A percentile compares a stretch with the other conserved stretches of the same genome.
Conservation (phyloP, 2,888 invertebrate genomes). For the Sipha maydis region DNA sequence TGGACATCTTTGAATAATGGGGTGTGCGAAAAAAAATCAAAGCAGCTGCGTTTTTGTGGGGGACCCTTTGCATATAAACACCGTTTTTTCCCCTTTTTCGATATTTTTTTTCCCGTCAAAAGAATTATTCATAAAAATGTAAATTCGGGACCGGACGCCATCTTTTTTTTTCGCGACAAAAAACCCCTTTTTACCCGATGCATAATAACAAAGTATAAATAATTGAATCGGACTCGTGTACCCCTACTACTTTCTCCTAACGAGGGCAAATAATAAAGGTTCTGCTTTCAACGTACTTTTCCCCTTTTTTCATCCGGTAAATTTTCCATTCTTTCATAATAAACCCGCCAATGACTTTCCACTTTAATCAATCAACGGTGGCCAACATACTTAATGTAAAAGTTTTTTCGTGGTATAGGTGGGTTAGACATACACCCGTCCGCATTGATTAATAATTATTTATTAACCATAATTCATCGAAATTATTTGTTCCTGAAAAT, state of each 20-base stretch:
- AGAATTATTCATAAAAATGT: conserved; percentile 62
- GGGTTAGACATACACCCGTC: background rate
- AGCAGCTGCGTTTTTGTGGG: conserved; percentile 62
- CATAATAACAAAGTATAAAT: conserved; percentile 62
- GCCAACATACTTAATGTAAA: background rate
- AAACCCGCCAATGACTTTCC: conserved; percentile 49
- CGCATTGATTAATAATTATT: conserved; percentile 12
- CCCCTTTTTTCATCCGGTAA: conserved; percentile 52
- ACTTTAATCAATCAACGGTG: conserved; percentile 55
- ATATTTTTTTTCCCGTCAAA: conserved; percentile 50
- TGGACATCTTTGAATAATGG: conserved; percentile 62
- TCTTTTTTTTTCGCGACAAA: conserved; percentile 56
- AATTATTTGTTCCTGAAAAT: conserved; percentile 5
- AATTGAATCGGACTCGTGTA: conserved; percentile 60
- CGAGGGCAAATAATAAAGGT: conserved; percentile 61
- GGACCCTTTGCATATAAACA: conserved; percentile 62
- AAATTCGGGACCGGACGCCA: conserved; percentile 61
- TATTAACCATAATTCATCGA: conserved; percentile 4
- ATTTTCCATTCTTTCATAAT: conserved; percentile 41
- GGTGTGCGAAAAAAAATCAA: conserved; percentile 59
- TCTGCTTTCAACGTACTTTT: conserved; percentile 60
- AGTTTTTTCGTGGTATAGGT: background rate
- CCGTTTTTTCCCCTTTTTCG: conserved; percentile 53
- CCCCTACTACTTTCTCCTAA: conserved; percentile 58
- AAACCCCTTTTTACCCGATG: conserved; percentile 58